Evolutionary conservation across 2,797 vertebrate species (phyloP).

Genomic region (Liasis olivaceus): DNA sequence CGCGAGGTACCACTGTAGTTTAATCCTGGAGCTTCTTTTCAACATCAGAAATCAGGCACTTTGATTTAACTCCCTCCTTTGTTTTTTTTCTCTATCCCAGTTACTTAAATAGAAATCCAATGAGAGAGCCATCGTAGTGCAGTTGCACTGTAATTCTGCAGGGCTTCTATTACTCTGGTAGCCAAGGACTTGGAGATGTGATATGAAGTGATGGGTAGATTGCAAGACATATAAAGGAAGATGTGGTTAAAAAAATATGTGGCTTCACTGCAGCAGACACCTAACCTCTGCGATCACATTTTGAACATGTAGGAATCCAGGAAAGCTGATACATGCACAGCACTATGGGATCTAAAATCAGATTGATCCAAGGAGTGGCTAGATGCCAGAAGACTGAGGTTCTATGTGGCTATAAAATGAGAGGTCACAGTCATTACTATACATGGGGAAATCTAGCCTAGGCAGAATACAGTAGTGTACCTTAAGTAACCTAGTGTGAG

Average conservation of each 20-base stretch:
- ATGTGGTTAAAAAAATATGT: neutral
- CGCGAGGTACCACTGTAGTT: too few relatives aligned
- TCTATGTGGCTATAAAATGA: neutral
- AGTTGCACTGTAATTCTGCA: slow-evolving; percentile 10
- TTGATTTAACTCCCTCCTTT: neutral
- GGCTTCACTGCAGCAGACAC: neutral
- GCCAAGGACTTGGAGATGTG: neutral
- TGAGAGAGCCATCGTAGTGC: neutral
- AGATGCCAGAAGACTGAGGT: neutral
- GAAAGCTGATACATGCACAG: neutral
- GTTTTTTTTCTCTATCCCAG: neutral
- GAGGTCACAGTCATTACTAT: neutral
- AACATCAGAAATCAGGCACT: neutral
- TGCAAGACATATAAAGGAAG: neutral
- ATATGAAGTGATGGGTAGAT: neutral
- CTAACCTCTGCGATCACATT: neutral
- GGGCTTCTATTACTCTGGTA: neutral
- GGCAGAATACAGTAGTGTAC: neutral
- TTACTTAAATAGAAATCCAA: slow-evolving; percentile 32
- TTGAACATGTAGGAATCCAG: neutral
- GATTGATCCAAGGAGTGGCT: neutral
- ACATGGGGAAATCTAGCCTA: neutral
- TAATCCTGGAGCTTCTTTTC: neutral
- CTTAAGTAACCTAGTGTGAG: neutral
- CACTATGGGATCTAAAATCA: neutral